phyloP scores from a whole-genome alignment of 2,113 vertebrate genomes.

The Microtus richardsoni region DNA sequence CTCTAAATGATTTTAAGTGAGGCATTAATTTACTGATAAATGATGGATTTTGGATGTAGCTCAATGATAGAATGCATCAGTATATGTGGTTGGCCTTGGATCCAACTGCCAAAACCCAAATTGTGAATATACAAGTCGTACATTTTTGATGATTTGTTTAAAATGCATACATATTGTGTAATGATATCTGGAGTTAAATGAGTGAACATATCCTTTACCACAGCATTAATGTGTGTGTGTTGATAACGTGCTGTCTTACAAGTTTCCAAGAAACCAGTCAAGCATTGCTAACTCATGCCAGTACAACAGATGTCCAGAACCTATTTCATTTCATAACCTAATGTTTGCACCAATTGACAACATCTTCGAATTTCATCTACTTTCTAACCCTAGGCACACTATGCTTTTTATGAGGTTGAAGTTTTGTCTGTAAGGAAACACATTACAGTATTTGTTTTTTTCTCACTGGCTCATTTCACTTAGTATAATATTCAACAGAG shows the following conservation, averaged over 20 bases:
- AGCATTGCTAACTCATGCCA: not conserved
- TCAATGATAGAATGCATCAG: not conserved
- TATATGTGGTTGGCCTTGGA: no score
- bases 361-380: not conserved
- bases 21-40: not conserved
- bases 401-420: not conserved
- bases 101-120: not conserved
- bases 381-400: not conserved
- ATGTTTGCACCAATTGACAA: not conserved
- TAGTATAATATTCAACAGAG: not conserved
- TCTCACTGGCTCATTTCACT: not conserved
- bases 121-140: not conserved
- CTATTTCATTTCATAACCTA: not conserved
- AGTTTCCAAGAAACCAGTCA: not conserved
- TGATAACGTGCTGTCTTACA: not conserved
- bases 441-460: not conserved
- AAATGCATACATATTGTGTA: not conserved
- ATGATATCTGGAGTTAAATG: not conserved
- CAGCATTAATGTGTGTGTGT: not conserved
- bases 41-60: not conserved
- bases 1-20: not conserved
- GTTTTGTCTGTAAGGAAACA: not conserved
- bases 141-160: not conserved
- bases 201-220: not conserved
- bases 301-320: not conserved